phyloP scores from a whole-genome alignment of 2,797 vertebrate genomes.

The Mus spretus region DNA sequence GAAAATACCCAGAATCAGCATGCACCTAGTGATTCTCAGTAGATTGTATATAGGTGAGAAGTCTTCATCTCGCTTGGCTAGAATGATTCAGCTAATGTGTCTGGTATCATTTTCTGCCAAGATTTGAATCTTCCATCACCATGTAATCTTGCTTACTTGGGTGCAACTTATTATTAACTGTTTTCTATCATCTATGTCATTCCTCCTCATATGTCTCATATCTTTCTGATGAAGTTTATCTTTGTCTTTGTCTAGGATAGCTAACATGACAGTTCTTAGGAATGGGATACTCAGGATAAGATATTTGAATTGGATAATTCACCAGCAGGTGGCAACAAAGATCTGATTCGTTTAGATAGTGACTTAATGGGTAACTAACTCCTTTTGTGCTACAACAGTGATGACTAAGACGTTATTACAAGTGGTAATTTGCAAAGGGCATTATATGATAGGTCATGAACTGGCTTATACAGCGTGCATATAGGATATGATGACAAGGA shows the following conservation, averaged over 20 bases:
- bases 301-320: constrained; percentile 52
- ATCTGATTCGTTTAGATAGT: constrained; percentile 62
- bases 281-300: constrained; percentile 6
- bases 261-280: background rate
- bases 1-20: background rate
- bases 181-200: background rate
- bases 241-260: background rate
- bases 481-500: background rate
- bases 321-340: constrained; percentile 73
- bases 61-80: background rate
- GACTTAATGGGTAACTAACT: background rate
- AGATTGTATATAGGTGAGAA: background rate
- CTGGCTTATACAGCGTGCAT: background rate
- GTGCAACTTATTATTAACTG: background rate
- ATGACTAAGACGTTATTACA: background rate
- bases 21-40: background rate
- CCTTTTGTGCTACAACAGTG: background rate
- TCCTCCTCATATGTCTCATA: background rate
- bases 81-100: background rate
- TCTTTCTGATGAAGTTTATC: background rate
- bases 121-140: background rate
- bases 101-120: background rate
- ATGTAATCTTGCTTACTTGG: background rate
- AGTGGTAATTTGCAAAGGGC: background rate
- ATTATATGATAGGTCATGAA: background rate